These are phyloP conservation scores for Craniophora ligustri DNA, from an alignment of 2,888 invertebrate species.

Conservation along the genomic window DNA sequence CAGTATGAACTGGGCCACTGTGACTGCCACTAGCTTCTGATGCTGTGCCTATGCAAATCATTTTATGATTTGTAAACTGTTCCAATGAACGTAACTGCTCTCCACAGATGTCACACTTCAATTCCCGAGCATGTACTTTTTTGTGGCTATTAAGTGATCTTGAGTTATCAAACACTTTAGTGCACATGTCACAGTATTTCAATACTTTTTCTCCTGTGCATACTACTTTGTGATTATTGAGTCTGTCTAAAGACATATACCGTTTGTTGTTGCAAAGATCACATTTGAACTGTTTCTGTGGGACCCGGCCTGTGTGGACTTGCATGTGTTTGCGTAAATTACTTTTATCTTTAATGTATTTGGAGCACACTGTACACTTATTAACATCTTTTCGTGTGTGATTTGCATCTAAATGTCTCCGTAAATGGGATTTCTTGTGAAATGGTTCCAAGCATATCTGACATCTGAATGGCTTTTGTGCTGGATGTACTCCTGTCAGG, in stretches of 20 bases:
- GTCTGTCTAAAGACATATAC: slow-evolving; percentile 86
- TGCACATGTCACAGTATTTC: slow-evolving; percentile 88
- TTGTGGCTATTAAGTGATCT: slow-evolving; percentile 87
- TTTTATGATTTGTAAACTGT: slow-evolving; percentile 85
- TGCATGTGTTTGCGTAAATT: slow-evolving; percentile 88
- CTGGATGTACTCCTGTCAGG: slow-evolving; percentile 85
- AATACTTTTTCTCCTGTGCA: slow-evolving; percentile 86
- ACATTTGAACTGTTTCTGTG: slow-evolving; percentile 88
- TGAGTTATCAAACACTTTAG: slow-evolving; percentile 87
- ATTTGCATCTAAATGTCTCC: slow-evolving; percentile 85
- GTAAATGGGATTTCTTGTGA: slow-evolving; percentile 84
- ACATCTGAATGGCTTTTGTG: slow-evolving; percentile 87
- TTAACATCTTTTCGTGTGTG: slow-evolving; percentile 87
- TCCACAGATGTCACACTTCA: slow-evolving; percentile 86
- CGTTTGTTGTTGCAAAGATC: slow-evolving; percentile 87
- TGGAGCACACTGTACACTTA: slow-evolving; percentile 87
- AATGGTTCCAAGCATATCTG: slow-evolving; percentile 87
- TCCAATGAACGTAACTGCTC: slow-evolving; percentile 86
- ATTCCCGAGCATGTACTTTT: slow-evolving; percentile 86
- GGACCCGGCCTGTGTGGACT: slow-evolving; percentile 86
- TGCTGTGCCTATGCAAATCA: slow-evolving; percentile 78
- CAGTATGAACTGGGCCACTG: slow-evolving; percentile 56
- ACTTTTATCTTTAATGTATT: slow-evolving; percentile 88
- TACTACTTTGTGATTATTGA: slow-evolving; percentile 86
- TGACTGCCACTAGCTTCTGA: slow-evolving; percentile 73